Base-by-base conservation (phyloP, 64 coral and sea anemone genomes). In the Montipora efflorescens region DNA sequence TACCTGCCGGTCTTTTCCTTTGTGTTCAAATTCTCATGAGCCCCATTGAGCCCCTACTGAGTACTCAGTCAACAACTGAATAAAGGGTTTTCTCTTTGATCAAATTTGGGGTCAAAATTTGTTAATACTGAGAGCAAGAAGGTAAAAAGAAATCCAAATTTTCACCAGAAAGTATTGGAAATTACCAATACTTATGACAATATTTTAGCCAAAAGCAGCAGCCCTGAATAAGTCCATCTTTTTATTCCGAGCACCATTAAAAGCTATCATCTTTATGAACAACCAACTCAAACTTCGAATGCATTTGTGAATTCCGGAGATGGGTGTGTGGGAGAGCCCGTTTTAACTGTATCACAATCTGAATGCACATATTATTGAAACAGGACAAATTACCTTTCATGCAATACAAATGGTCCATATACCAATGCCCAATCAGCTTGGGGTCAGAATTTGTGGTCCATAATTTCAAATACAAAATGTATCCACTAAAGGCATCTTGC, bases 401-500 rank as follows among this genome's bases (percentile, higher is more conserved):
- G 49, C 80, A 7, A 20, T 90, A 80, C 3, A 90, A 58, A 90
- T 90, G 12, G 28, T 90, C 77, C 59, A 80, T n/a, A 51, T 90
- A 90, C 75, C 75, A 68, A 15, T 67, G 23, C 70, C 76, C 89
- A n/a, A 90, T 90, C 59, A 80, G 36, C 8, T 80, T 90, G 16
- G 88, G 88, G 16, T 90, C 75, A 46, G 74, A 79, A 15, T 90
- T 90, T 36, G 88, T 48, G 4, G 51, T 13, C 89, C 89, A 90
- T 4, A 90, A 6, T 67, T 81, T 90, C 18, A 90, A 68, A 79
- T 80, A 81, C 18, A 90, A 21, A 67, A 90, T 79, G 22, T 70
- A 68, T 4, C 89, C 77, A 79, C 89, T 90, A 67, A 90, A 67
- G 14, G 59, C 79, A 92, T 92, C 80, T 84, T 92, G 90, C 4